These are phyloP conservation scores for Tupaia tana DNA, from an alignment of 2,113 vertebrate genomes.

Conservation along the genomic window DNA sequence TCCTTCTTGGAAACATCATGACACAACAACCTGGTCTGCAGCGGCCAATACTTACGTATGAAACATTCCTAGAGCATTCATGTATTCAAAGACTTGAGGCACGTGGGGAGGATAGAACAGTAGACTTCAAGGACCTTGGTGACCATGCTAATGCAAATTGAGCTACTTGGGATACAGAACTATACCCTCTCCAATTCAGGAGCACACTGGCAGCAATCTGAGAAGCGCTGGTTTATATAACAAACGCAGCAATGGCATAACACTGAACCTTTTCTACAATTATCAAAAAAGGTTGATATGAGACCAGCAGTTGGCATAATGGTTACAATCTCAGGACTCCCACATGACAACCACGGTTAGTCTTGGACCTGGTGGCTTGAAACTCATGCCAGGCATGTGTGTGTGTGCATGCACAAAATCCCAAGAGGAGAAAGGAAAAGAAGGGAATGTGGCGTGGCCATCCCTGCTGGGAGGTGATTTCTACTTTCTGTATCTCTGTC, in stretches of 20 bases:
- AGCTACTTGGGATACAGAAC: background rate
- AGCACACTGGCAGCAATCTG: background rate
- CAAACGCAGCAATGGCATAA: background rate
- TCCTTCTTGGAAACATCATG: background rate
- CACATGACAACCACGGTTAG: too few species aligned
- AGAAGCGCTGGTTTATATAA: background rate
- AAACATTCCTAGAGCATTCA: background rate
- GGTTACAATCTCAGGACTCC: too few species aligned
- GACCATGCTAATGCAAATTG: fast-evolving
- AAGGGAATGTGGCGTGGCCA: too few species aligned
- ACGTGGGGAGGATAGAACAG: background rate
- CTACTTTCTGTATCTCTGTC: too few species aligned
- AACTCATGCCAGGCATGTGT: too few species aligned
- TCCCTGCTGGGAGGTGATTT: too few species aligned
- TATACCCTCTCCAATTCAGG: background rate
- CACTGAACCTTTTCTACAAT: background rate
- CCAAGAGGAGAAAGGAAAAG: too few species aligned
- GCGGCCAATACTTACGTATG: background rate
- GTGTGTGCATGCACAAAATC: too few species aligned
- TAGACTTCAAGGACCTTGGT: background rate
- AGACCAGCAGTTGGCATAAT: too few species aligned
- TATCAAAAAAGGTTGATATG: background rate
- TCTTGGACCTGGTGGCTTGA: too few species aligned
- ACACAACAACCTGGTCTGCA: background rate
- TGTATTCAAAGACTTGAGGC: background rate